Evolutionary conservation across 2,888 invertebrate genomes (phyloP), one percentile per base, ranked within the genome.

Genomic region (Chymomyza amoena): DNA sequence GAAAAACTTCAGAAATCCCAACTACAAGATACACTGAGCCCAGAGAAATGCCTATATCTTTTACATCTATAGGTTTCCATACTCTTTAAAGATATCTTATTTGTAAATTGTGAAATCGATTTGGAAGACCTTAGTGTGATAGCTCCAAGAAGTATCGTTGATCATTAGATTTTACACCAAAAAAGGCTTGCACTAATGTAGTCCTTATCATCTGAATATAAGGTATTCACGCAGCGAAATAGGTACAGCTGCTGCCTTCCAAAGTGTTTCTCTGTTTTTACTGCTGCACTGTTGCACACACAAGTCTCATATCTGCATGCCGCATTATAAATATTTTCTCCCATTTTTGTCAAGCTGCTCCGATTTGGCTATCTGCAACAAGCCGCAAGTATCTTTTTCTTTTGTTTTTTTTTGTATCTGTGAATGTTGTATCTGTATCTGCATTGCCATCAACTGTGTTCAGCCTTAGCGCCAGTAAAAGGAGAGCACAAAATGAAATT

Each of bases 401-500:
- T 32, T 57, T 6, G 52, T 13, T 6, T 59, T 50, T 50, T 45
- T 59, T 28, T 39, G 45, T 39, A 64, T 66, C 64, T 63, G 68
- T 45, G 66, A 52, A 32, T 52, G 28, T 61, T 52, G 51, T 61
- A 20, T 25, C 39, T 45, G n/a, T 16, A 61, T 61, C 18, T 68
- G 51, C 45, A 56, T 18, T 66, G 51, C 52, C 69, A 64, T 67
- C 57, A 62, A 65, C 69, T 70, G 70, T 66, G 63, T 61, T 63
- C 70, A 64, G 64, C 36, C 39, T 65, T 70, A 50, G 65, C 54
- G 70, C 70, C 70, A 76, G 80, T 76, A 78, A 76, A 70, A 61
- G 78, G 65, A 61, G 78, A 68, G 78, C 68, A 75, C 78, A 72
- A 78, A 80, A 80, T 80, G 62, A 66, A 80, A 78, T 77, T 79